These are phyloP conservation scores for Cephonodes hylas DNA, from an alignment of 2,888 invertebrate species.

Conservation along the genomic window DNA sequence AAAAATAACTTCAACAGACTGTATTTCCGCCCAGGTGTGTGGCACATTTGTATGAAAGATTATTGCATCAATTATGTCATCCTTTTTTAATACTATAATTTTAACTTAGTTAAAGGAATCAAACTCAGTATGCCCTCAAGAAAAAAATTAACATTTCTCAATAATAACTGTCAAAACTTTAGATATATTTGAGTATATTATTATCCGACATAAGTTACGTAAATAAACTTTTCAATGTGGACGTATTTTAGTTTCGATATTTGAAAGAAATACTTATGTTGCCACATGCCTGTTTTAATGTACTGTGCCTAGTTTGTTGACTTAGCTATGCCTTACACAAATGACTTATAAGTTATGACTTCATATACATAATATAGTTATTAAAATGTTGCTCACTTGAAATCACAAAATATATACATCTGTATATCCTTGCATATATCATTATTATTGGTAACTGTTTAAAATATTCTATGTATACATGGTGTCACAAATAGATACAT, in stretches of 20 bases:
- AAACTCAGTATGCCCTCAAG: no score
- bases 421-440: slow-evolving; percentile 43
- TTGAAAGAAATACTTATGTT: no score
- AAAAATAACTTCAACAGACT: slow-evolving; percentile 39
- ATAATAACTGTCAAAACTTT: no score
- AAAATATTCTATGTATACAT: slow-evolving; percentile 24
- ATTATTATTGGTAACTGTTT: slow-evolving; percentile 33
- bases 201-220: no score
- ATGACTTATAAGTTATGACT: slow-evolving; percentile 36
- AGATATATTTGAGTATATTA: no score
- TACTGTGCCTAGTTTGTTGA: slow-evolving; percentile 43
- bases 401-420: slow-evolving; percentile 43
- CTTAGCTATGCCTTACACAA: slow-evolving; percentile 48
- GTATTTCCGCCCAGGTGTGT: neutral
- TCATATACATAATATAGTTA: slow-evolving; percentile 29
- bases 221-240: no score
- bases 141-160: no score
- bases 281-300: slow-evolving; percentile 27
- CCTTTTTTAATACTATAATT: no score
- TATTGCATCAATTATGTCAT: no score
- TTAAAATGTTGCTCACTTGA: slow-evolving; percentile 51
- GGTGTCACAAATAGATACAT: slow-evolving; percentile 37
- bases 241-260: no score
- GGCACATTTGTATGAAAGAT: neutral
- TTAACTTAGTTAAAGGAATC: no score